Evolutionary conservation across 2,888 invertebrate genomes (phyloP).

Genomic region (Drosophila mulleri): DNA sequence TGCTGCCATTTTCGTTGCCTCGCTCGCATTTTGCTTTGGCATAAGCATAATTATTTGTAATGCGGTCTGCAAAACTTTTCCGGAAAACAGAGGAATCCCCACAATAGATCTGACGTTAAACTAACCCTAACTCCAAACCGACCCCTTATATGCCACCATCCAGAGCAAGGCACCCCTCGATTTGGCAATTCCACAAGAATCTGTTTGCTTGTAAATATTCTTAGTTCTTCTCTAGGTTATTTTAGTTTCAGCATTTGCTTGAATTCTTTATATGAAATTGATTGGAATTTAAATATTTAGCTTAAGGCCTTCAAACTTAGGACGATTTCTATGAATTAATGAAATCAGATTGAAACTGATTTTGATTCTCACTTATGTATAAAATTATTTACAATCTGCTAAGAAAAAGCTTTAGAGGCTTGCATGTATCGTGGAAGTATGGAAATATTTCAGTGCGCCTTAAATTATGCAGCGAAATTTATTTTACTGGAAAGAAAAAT

Average conservation of each 20-base stretch:
- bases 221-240: neutral
- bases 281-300: neutral
- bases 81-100: constrained; percentile 30
- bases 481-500: too few species aligned
- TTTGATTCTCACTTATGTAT: neutral
- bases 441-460: too few species aligned
- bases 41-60: constrained; percentile 75
- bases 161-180: neutral
- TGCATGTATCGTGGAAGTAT: too few species aligned
- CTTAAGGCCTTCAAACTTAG: neutral
- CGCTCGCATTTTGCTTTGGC: constrained; percentile 60
- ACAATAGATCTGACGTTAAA: constrained; percentile 2
- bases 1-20: constrained; percentile 4
- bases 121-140: neutral
- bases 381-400: neutral
- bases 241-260: neutral
- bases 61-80: constrained; percentile 55
- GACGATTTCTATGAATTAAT: neutral
- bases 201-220: neutral
- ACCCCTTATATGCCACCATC: neutral
- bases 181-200: constrained; percentile 1
- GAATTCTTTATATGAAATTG: neutral
- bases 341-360: neutral
- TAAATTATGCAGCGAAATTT: too few species aligned
- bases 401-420: too few species aligned